phyloP scores from a whole-genome alignment of 1,140 invertebrate genomes.

The Physella acuta region DNA sequence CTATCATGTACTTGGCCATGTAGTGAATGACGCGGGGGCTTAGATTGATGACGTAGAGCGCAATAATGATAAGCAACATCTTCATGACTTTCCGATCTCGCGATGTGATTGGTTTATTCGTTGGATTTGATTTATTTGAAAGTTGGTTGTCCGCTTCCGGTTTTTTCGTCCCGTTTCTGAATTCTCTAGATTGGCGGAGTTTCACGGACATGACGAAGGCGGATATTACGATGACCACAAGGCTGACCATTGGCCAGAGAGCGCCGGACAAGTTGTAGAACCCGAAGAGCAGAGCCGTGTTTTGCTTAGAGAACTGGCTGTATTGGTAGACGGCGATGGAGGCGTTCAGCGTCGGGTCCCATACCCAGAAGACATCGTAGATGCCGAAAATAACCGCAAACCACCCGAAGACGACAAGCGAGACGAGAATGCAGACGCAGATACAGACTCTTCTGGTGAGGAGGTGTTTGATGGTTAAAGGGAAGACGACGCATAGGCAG shows the following conservation, averaged over 20 bases:
- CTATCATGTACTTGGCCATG: slow-evolving; percentile 15
- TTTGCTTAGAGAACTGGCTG: slow-evolving; percentile 8
- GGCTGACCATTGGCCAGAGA: slow-evolving; percentile 13
- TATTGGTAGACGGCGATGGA: slow-evolving; percentile 11
- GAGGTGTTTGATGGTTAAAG: slow-evolving; percentile 11
- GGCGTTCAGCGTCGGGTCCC: slow-evolving; percentile 1
- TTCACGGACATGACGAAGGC: slow-evolving; percentile 9
- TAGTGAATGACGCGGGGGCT: slow-evolving; percentile 7
- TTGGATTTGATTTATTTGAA: neutral
- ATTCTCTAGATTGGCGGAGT: neutral
- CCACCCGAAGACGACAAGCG: slow-evolving; percentile 15
- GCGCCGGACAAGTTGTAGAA: slow-evolving; percentile 25
- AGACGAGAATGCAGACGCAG: neutral
- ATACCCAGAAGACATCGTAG: slow-evolving; percentile 21
- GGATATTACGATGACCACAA: slow-evolving; percentile 17
- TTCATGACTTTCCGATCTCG: slow-evolving; percentile 15
- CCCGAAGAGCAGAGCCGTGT: neutral
- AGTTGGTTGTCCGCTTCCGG: too few species aligned
- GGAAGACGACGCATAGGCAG: slow-evolving; percentile 19
- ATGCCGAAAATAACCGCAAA: slow-evolving; percentile 25
- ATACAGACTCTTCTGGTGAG: slow-evolving; percentile 12
- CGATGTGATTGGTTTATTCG: neutral
- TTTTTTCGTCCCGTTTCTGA: neutral
- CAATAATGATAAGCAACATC: slow-evolving; percentile 19
- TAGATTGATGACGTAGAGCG: slow-evolving; percentile 6